phyloP scores from a whole-genome alignment of 1,140 invertebrate genomes.

The Heliconius hermathena region DNA sequence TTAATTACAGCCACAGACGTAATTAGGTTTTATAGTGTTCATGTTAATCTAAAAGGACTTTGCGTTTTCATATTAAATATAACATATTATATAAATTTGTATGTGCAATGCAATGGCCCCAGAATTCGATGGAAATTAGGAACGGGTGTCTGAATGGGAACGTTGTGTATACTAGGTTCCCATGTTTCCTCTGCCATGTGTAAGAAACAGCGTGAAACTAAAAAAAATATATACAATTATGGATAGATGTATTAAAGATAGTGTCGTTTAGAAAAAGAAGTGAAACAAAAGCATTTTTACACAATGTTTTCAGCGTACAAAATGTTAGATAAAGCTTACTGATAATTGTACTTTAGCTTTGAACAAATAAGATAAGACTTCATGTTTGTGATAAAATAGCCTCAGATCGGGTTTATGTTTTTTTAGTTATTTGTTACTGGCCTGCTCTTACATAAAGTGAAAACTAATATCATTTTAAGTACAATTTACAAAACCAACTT shows the following conservation, averaged over 20 bases:
- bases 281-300: slow-evolving; percentile 37
- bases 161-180: too few relatives aligned
- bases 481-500: not conserved
- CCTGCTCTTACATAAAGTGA: not conserved
- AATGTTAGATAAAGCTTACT: slow-evolving; percentile 52
- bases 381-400: not conserved
- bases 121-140: too few relatives aligned
- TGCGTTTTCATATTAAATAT: slow-evolving; percentile 3
- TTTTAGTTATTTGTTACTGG: not conserved
- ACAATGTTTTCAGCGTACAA: slow-evolving; percentile 41
- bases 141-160: too few relatives aligned
- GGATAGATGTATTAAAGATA: not conserved
- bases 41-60: not conserved
- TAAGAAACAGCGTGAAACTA: too few relatives aligned
- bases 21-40: not conserved
- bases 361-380: slow-evolving; percentile 46
- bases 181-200: too few relatives aligned
- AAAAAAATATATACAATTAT: too few relatives aligned
- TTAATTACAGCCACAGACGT: slow-evolving; percentile 22
- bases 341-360: slow-evolving; percentile 42
- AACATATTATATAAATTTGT: too few relatives aligned
- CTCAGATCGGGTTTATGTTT: not conserved
- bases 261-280: slow-evolving; percentile 9
- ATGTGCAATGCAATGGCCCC: too few relatives aligned
- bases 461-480: not conserved